Evolutionary conservation across 2,888 invertebrate genomes (phyloP).

Genomic region (Luperina nickerlii): DNA sequence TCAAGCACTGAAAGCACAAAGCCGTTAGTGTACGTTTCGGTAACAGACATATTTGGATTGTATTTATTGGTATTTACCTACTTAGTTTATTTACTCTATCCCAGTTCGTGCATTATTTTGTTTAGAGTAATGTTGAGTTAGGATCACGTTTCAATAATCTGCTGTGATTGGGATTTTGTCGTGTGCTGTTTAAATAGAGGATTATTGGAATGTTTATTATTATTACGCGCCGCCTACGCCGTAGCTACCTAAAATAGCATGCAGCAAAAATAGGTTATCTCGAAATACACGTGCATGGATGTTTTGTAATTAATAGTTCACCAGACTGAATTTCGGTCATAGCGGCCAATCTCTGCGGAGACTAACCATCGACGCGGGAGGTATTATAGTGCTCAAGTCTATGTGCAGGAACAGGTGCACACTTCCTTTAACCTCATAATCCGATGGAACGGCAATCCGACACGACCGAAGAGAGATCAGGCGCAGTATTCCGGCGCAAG

Average conservation of each 20-base stretch:
- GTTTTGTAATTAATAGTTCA: not conserved
- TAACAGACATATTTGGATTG: conserved; percentile 55
- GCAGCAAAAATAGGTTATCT: not conserved
- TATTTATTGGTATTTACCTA: conserved; percentile 48
- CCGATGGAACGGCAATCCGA: not conserved
- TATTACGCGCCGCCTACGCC: not conserved
- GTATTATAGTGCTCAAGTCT: not conserved
- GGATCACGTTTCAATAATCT: conserved; percentile 47
- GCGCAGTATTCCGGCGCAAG: no score
- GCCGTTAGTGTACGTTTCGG: conserved; percentile 33
- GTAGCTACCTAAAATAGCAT: not conserved
- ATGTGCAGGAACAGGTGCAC: not conserved
- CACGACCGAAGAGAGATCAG: no score
- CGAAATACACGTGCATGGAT: not conserved
- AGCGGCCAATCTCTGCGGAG: not conserved
- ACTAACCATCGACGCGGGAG: not conserved
- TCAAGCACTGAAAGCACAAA: conserved; percentile 17
- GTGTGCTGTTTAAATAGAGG: conserved; percentile 4
- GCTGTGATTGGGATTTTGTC: conserved; percentile 37
- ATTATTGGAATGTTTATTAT: conserved; percentile 9
- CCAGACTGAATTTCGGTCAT: not conserved
- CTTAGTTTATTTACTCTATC: conserved; percentile 36
- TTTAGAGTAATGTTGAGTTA: conserved; percentile 37
- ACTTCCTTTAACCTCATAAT: not conserved
- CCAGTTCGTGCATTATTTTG: conserved; percentile 31